Evolutionary conservation across 2,888 invertebrate species (phyloP), one percentile per base, ranked within the genome.

Genomic region (Azorinus chamasolen): DNA sequence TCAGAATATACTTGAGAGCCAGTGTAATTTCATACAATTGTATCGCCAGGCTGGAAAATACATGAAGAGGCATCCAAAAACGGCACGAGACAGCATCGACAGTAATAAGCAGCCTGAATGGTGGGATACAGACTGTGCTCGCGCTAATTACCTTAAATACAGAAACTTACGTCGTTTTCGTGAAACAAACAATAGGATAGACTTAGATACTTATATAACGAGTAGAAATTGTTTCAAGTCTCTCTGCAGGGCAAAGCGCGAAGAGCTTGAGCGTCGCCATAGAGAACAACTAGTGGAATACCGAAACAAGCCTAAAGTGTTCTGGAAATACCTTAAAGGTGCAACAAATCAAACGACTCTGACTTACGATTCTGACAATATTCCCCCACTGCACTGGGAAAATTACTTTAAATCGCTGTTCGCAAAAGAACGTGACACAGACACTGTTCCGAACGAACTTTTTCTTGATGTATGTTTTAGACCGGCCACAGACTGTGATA

Each of bases 321-420:
- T 65, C 24, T 65, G 55, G 65, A 54, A 43, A 16, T 54, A 27
- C 46, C 54, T 65, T 12, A 65, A 55, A 41, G 18, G 18, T 22
- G 62, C 51, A 10, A 16, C 6, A 18, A 46, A 46, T 18, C 16
- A 46, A 18, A 46, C 46, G 6, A n/a, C n/a, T n/a, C n/a, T n/a
- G n/a, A n/a, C n/a, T n/a, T n/a, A n/a, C n/a, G n/a, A n/a, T n/a
- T n/a, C n/a, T n/a, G n/a, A n/a, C n/a, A n/a, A n/a, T n/a, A n/a
- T n/a, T n/a, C n/a, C n/a, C n/a, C n/a, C n/a, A n/a, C n/a, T n/a
- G n/a, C n/a, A n/a, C n/a, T n/a, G n/a, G n/a, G n/a, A n/a, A n/a
- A n/a, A n/a, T n/a, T n/a, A n/a, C n/a, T n/a, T n/a, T n/a, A n/a
- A n/a, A n/a, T n/a, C n/a, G n/a, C n/a, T n/a, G n/a, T n/a, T n/a